Base-by-base conservation (phyloP, 1,140 invertebrate genomes). In the Drosophila rhopaloa region DNA sequence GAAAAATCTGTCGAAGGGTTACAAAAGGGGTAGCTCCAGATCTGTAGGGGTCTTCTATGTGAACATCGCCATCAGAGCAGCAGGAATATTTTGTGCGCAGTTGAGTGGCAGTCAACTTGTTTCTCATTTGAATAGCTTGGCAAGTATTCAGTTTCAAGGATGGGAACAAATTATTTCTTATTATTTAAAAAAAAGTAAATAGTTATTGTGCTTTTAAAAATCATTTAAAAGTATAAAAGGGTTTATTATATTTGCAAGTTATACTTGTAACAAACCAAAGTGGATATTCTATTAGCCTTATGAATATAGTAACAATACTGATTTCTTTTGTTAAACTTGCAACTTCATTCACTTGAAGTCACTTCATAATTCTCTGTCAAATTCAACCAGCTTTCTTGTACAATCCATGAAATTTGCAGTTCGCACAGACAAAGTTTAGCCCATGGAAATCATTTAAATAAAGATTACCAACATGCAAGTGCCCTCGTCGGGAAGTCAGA, bases 391-490 rank as follows among this genome's bases (percentile, higher is more conserved):
- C 11, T 29, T 27, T 10, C 14, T 47, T 46, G 0, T 2, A 19
- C 8, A 32, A 27, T 5, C 51, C 13, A 11, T 19, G 16, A 5
- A 57, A 10, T 10, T 63, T 43, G 19, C 14, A 32, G 32, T 48
- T 24, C 2, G 10, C 16, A 6, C 9, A 16, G 8, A 0, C 14
- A 5, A n/a, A 24, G 35, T 40, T 27, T 32, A 9, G 27, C 13
- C 63, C 66, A 19, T 76, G 59, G 46, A 62, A 67, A 73, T 67
- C 66, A 85, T 85, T 82, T 76, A 72, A 72, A 63, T 68, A 62
- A 51, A 76, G 63, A 79, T 88, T 79, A 65, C 62, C 16, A 62
- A 78, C 83, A 89, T 80, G 83, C 84, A 70, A 83, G 46, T 54
- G 50, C 59, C 46, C 46, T 37, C 5, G 24, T 29, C 44, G 19